These are phyloP conservation scores for Brachyistius frenatus DNA, from an alignment of 2,113 vertebrate species.

Conservation along the genomic window DNA sequence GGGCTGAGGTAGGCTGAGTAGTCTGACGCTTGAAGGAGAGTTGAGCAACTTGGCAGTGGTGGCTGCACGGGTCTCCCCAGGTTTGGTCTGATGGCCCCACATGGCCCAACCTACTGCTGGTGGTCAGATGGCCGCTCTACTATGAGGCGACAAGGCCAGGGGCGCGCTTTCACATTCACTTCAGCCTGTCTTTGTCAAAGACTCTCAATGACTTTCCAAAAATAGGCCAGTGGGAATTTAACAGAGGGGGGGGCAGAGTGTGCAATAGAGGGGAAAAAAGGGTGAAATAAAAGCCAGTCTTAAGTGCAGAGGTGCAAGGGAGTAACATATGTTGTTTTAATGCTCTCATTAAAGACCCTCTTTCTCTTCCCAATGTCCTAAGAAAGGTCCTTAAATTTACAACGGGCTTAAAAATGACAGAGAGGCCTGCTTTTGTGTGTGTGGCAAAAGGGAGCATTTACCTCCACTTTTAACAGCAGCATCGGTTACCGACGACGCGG, in stretches of 20 bases:
- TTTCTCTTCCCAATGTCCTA: conserved; percentile 65
- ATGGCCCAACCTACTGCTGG: conserved; percentile 73
- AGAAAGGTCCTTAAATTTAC: conserved; percentile 81
- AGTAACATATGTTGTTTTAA: conserved; percentile 85
- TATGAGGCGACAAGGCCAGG: conserved; percentile 68
- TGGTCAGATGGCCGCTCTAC: conserved; percentile 77
- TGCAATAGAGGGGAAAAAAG: conserved; percentile 53
- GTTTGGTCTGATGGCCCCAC: conserved; percentile 75
- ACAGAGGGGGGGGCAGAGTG: conserved; percentile 53
- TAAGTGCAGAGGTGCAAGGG: conserved; percentile 70
- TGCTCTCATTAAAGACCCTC: conserved; percentile 78
- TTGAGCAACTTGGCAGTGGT: conserved; percentile 67
- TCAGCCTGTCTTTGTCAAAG: conserved; percentile 84
- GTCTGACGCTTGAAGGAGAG: conserved; percentile 82
- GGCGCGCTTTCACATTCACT: conserved; percentile 80
- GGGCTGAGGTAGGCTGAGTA: conserved; percentile 59
- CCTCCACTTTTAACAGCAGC: conserved; percentile 54
- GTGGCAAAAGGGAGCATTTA: conserved; percentile 63
- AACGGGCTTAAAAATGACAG: conserved; percentile 71
- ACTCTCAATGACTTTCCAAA: conserved; percentile 82
- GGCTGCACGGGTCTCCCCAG: conserved; percentile 64
- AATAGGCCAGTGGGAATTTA: conserved; percentile 75
- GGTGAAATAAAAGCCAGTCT: conserved; percentile 80
- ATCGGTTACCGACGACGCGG: conserved; percentile 37
- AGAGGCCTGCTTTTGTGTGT: conserved; percentile 62